Conservation (phyloP, 2,113 vertebrate species). For the Sclerurus mexicanus region DNA sequence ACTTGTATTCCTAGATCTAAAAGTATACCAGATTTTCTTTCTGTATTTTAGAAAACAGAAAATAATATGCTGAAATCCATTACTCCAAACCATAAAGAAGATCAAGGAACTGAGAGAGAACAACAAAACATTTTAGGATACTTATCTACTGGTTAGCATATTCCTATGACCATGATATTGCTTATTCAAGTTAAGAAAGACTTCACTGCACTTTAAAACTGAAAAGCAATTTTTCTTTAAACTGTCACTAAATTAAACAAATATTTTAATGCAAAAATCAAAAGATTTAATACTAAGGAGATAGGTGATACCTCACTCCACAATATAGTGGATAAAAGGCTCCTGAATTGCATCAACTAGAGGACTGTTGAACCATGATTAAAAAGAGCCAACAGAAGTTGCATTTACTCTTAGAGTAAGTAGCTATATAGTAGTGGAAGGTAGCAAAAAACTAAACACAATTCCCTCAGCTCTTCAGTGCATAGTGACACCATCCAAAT, state of each 20-base stretch:
- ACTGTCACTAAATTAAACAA: not conserved
- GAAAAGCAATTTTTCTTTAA: not conserved
- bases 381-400: not conserved
- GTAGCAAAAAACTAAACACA: not conserved
- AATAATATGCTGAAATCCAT: not conserved
- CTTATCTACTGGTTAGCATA: not conserved
- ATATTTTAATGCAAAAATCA: not conserved
- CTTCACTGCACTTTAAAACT: not conserved
- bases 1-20: not conserved
- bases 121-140: not conserved
- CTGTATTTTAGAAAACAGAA: not conserved
- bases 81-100: not conserved
- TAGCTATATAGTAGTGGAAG: not conserved
- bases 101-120: not conserved
- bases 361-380: not conserved
- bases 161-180: not conserved
- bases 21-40: not conserved
- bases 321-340: not conserved
- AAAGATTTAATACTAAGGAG: not conserved
- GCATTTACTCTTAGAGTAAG: not conserved
- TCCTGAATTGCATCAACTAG: not conserved
- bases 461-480: not conserved
- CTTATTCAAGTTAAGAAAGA: not conserved
- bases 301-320: not conserved
- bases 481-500: not conserved